Evolutionary conservation across 2,888 invertebrate species (phyloP).

Genomic region (Julus scandinavius): DNA sequence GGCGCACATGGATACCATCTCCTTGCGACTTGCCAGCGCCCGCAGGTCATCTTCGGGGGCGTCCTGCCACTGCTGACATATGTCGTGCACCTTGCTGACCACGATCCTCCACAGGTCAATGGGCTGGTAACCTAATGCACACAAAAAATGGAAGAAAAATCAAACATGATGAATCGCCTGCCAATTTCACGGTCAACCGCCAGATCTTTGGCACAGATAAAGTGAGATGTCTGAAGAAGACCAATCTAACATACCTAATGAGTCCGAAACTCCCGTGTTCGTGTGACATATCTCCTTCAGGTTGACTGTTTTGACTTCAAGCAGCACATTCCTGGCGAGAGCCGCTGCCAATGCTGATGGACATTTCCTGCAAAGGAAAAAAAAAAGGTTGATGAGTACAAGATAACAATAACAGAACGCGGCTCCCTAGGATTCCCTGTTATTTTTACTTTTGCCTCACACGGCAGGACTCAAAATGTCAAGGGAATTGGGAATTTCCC

Average conservation of each 20-base stretch:
- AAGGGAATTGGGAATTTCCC: neutral
- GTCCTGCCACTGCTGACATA: constrained; percentile 73
- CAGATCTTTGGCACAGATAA: too few relatives aligned
- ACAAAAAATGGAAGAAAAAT: constrained; percentile 54
- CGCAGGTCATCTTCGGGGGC: neutral
- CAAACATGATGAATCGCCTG: neutral
- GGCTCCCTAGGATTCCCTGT: neutral
- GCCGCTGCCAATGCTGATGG: constrained; percentile 59
- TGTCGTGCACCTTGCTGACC: constrained; percentile 76
- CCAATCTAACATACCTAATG: neutral
- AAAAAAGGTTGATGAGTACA: constrained; percentile 23
- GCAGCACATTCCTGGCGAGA: constrained; percentile 58
- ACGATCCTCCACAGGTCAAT: constrained; percentile 80
- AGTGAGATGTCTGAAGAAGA: too few relatives aligned
- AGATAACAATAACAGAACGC: neutral
- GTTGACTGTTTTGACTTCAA: constrained; percentile 56
- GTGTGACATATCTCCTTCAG: constrained; percentile 52
- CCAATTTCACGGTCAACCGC: neutral
- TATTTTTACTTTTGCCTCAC: neutral
- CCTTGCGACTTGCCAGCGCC: constrained; percentile 18
- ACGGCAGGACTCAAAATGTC: neutral
- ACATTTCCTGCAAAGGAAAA: constrained; percentile 69
- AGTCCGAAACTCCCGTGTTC: constrained; percentile 21
- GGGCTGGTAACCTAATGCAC: constrained; percentile 71
- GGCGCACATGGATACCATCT: constrained; percentile 73